Base-by-base conservation (phyloP, 2,797 vertebrate species). In the Phyllotis vaccarum region DNA sequence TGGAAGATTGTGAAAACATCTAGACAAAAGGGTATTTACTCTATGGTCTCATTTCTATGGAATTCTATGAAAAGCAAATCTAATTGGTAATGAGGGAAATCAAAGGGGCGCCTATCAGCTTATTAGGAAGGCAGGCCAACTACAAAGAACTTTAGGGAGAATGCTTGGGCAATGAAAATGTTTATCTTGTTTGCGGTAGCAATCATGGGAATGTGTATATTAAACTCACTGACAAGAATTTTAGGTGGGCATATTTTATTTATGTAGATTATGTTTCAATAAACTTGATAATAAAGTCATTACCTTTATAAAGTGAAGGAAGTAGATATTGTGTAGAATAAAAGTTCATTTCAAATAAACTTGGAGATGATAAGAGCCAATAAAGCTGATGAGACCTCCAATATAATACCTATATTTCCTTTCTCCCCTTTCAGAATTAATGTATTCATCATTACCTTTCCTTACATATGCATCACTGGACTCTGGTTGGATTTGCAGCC, bases 51-150 rank as follows among this genome's bases (percentile, higher is more conserved):
- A 90, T 85, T 90, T 72, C 79, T 82, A 92, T 86, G 27, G 85
- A 93, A 89, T 74, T 86, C 82, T 86, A 96, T 64, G 78, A 90
- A 90, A 88, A 46, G 13, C 7, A 92, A 85, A 93, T 90, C 37
- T 68, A 86, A 86, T 82, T 31, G 72, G 31, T 68, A 75, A 56
- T 60, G 29, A 79, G 31, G 74, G 56, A 79, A 91, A 95, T 46
- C 6, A 43, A 6, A 52, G 70, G 43, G 92, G 46, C 60, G 8
- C 3, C 54, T 58, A 37, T 87, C 60, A 37, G 6, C n/a, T 91
- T 46, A 49, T 90, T n/a, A 86, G 54, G 19, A 74, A 85, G 31
- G 49, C n/a, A 7, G 76, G 72, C 40, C 66, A 75, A 88, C 22
- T 64, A 74, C 34, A 90, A 88, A 58, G 46, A 52, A 16, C 46